A percentile compares a stretch with the other conserved stretches of the same genome.
Conservation (phyloP, 2,888 invertebrate species). For the Teleiodes luculella region DNA sequence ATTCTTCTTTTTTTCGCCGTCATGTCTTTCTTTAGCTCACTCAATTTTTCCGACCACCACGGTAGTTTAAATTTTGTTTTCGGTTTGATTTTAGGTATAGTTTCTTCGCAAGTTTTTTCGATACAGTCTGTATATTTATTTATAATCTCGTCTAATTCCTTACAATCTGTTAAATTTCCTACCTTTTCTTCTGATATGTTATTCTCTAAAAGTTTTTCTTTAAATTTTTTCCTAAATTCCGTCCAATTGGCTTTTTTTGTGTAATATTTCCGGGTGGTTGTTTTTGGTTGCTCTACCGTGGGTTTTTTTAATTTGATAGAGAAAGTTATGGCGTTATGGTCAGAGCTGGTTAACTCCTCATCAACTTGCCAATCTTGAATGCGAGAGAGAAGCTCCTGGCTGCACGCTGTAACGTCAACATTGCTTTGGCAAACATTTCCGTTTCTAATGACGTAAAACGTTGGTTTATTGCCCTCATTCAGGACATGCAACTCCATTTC, state of each 20-base stretch:
- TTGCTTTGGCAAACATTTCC: too few species aligned
- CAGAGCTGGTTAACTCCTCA: conserved; percentile 17
- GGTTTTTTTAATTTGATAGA: conserved; percentile 1
- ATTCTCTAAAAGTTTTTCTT: neutral
- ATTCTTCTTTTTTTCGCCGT: neutral
- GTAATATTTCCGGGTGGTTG: conserved; percentile 12
- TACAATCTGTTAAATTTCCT: too few species aligned
- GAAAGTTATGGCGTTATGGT: conserved; percentile 18
- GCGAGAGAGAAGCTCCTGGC: neutral
- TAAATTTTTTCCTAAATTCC: neutral
- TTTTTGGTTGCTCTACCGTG: neutral
- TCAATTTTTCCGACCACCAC: conserved; percentile 9
- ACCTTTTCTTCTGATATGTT: too few species aligned
- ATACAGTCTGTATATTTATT: neutral
- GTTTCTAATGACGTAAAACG: too few species aligned
- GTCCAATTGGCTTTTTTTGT: neutral
- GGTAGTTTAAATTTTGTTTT: neutral
- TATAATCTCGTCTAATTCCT: neutral
- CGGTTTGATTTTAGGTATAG: neutral
- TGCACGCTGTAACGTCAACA: too few species aligned
- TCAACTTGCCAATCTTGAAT: conserved; percentile 15
- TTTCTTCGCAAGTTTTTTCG: neutral
- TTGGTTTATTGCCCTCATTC: too few species aligned
- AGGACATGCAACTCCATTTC: too few species aligned
- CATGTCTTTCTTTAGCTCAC: neutral